Evolutionary conservation across 1,140 invertebrate genomes (phyloP).

Genomic region (Calycopis cecrops): DNA sequence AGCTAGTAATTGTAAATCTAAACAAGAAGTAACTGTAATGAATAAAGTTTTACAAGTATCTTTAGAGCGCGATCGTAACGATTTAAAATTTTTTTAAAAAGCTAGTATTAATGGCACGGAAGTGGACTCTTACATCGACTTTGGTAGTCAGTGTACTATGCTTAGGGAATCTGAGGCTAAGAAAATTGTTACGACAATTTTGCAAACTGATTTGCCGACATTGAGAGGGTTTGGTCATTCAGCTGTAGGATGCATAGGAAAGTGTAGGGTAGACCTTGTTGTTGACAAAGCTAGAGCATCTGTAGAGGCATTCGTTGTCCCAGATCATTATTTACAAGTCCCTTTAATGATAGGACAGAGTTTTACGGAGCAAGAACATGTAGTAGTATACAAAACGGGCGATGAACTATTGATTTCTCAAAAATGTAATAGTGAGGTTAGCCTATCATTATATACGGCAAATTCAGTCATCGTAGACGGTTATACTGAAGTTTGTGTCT

Average conservation of each 20-base stretch:
- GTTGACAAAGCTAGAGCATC: conserved; percentile 19
- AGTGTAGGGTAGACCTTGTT: conserved; percentile 13
- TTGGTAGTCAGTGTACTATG: conserved; percentile 30
- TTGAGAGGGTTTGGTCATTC: conserved; percentile 20
- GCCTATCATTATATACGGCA: not conserved
- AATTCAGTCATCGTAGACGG: not conserved
- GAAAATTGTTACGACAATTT: not conserved
- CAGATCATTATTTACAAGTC: conserved; percentile 21
- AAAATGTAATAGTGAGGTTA: not conserved
- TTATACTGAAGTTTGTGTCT: not conserved
- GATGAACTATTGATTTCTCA: conserved; percentile 15
- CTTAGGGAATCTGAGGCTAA: conserved; percentile 19
- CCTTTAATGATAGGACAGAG: conserved; percentile 27
- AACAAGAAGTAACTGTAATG: not conserved
- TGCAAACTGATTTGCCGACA: conserved; percentile 18
- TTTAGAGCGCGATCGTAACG: no score
- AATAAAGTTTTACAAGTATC: no score
- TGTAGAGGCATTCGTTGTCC: conserved; percentile 20
- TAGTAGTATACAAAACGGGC: conserved; percentile 21
- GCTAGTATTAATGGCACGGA: conserved; percentile 20
- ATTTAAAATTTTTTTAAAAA: no score
- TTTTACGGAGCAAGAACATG: conserved; percentile 25
- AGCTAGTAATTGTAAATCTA: conserved; percentile 8
- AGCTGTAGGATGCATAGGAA: conserved; percentile 22
- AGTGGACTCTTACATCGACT: conserved; percentile 26